A percentile compares a stretch with the other conserved stretches of the same genome.
These are phyloP conservation scores for Bettongia penicillata DNA, from an alignment of 2,113 vertebrate species.

Conservation along the genomic window DNA sequence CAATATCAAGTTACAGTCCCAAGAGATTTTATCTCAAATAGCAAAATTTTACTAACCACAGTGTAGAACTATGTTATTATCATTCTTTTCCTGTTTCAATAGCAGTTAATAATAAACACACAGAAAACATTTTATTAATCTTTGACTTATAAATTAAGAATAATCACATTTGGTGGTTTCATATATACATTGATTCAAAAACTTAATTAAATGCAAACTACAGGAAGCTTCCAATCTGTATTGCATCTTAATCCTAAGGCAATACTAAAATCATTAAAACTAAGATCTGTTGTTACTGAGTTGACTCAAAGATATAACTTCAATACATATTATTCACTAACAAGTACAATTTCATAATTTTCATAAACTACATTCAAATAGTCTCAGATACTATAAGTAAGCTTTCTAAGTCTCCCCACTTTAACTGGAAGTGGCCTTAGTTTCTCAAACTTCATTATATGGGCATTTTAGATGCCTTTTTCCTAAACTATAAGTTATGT, in stretches of 20 bases:
- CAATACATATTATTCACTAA: background rate
- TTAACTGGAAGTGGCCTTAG: background rate
- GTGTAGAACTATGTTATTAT: too few relatives aligned
- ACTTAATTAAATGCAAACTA: background rate
- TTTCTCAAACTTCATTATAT: background rate
- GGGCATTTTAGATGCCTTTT: background rate
- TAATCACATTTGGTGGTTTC: background rate
- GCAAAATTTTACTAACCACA: background rate
- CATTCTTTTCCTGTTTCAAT: background rate
- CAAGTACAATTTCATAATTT: background rate
- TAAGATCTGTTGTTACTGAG: background rate
- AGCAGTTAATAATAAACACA: background rate
- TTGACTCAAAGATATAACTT: background rate
- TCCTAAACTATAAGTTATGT: background rate
- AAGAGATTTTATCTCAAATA: background rate
- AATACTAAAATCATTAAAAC: background rate
- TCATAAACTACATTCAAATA: background rate
- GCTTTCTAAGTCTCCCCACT: background rate
- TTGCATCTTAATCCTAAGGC: background rate
- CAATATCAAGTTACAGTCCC: too few relatives aligned
- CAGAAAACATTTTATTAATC: background rate
- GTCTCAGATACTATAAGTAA: background rate
- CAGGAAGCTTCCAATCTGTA: background rate
- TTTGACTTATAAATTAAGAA: background rate
- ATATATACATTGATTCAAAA: background rate